Evolutionary conservation across 2,113 vertebrate species (phyloP).

Genomic region (Hippoglossus stenolepis): DNA sequence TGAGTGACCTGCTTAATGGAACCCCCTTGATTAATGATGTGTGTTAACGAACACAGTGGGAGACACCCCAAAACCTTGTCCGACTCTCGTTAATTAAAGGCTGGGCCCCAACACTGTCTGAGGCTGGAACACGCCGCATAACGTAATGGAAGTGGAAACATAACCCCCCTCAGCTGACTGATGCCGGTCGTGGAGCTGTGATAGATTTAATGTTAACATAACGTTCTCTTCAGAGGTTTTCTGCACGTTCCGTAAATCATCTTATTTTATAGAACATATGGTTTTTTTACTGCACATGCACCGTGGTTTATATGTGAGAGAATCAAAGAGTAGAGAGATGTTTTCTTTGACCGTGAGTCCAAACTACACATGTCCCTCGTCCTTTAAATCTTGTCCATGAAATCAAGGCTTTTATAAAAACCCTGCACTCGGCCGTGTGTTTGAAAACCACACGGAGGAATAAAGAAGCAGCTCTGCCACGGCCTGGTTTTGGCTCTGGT

Average conservation of each 20-base stretch:
- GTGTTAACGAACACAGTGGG: slow-evolving; percentile 81
- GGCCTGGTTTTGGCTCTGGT: slow-evolving; percentile 55
- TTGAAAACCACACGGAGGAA: slow-evolving; percentile 11
- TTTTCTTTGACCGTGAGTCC: slow-evolving; percentile 6
- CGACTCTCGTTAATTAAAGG: slow-evolving; percentile 77
- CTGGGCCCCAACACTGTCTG: slow-evolving; percentile 27
- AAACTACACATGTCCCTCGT: slow-evolving; percentile 18
- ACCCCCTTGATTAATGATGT: slow-evolving; percentile 83
- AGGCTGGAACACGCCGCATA: slow-evolving; percentile 16
- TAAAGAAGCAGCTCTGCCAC: slow-evolving; percentile 36
- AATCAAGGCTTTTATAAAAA: slow-evolving; percentile 43
- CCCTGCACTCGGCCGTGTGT: slow-evolving; percentile 18
- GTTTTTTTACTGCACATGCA: neutral
- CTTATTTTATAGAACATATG: neutral
- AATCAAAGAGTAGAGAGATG: slow-evolving; percentile 2
- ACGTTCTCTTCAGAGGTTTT: neutral
- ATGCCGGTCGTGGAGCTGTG: slow-evolving; percentile 2
- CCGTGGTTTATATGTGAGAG: neutral
- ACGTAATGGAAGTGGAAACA: slow-evolving; percentile 33
- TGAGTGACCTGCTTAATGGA: slow-evolving; percentile 82
- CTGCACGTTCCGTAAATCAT: neutral
- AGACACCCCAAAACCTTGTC: slow-evolving; percentile 72
- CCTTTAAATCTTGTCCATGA: slow-evolving; percentile 28
- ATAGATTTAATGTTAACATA: neutral
- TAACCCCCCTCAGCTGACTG: neutral